Conservation (phyloP, 2,888 invertebrate genomes). For the Apamea sordens region DNA sequence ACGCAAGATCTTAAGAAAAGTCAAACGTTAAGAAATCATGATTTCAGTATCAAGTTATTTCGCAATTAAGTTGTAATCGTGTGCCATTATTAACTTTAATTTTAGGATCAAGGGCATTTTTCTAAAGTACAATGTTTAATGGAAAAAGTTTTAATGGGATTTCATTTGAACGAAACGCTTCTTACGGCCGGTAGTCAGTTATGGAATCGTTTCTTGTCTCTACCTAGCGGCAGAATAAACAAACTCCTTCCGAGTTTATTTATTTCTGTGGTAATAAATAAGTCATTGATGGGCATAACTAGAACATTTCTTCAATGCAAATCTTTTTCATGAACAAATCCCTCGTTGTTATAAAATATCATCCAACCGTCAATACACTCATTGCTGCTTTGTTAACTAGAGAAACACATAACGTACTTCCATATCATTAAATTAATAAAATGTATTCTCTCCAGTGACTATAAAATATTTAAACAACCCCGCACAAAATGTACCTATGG, state of each 20-base stretch:
- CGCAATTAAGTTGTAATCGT: slow-evolving; percentile 77
- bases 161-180: slow-evolving; percentile 84
- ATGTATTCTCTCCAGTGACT: slow-evolving; percentile 3
- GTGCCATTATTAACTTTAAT: slow-evolving; percentile 80
- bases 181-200: slow-evolving; percentile 69
- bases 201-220: slow-evolving; percentile 77
- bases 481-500: slow-evolving; percentile 18
- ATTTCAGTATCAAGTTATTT: slow-evolving; percentile 73
- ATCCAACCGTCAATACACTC: no score
- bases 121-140: slow-evolving; percentile 85
- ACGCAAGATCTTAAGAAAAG: slow-evolving; percentile 58
- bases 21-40: slow-evolving; percentile 66
- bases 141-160: slow-evolving; percentile 89
- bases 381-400: background rate
- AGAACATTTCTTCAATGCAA: background rate
- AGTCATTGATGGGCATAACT: background rate
- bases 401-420: background rate
- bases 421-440: background rate
- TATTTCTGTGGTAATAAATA: slow-evolving; percentile 31
- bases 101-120: slow-evolving; percentile 82
- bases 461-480: slow-evolving; percentile 9
- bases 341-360: background rate
- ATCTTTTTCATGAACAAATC: background rate
- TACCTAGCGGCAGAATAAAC: slow-evolving; percentile 35
- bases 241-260: background rate